A percentile compares a stretch with the other conserved stretches of the same genome.
Evolutionary conservation across 2,797 vertebrate genomes (phyloP).

Genomic region (Sebastes diaconus): DNA sequence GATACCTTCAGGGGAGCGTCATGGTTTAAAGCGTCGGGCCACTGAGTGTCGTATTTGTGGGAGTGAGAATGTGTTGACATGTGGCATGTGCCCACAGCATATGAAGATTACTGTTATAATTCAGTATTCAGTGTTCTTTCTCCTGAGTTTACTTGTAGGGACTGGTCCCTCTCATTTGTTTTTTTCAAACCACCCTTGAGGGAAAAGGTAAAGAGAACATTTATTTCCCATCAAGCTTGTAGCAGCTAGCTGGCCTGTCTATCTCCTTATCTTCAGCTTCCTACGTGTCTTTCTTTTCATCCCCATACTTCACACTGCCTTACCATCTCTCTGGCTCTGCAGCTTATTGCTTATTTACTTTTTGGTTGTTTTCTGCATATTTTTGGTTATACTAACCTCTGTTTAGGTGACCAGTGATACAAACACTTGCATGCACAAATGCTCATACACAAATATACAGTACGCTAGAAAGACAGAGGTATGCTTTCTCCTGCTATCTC

Average conservation of each 20-base stretch:
- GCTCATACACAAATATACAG: not conserved
- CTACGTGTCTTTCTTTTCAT: constrained; percentile 16
- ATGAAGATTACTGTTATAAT: constrained; percentile 41
- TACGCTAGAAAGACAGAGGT: not conserved
- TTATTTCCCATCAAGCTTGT: constrained; percentile 66
- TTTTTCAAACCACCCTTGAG: constrained; percentile 66
- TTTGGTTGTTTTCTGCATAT: constrained; percentile 2
- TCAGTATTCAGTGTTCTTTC: constrained; percentile 40
- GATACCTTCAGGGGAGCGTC: not conserved
- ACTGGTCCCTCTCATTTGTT: constrained; percentile 74
- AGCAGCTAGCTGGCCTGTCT: constrained; percentile 44
- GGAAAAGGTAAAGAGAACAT: constrained; percentile 65
- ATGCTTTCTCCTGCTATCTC: not conserved
- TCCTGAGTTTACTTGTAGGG: constrained; percentile 71
- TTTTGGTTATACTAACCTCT: not conserved
- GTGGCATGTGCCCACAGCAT: constrained; percentile 13
- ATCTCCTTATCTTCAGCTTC: constrained; percentile 28
- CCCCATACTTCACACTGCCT: not conserved
- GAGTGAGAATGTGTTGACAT: not conserved
- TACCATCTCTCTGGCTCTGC: not conserved
- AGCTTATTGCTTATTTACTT: not conserved
- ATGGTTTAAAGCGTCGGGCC: not conserved
- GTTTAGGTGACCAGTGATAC: not conserved
- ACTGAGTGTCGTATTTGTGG: not conserved
- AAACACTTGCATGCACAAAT: not conserved